These are phyloP conservation scores for Eufriesea mexicana DNA, from an alignment of 1,140 invertebrate species.

Conservation along the genomic window DNA sequence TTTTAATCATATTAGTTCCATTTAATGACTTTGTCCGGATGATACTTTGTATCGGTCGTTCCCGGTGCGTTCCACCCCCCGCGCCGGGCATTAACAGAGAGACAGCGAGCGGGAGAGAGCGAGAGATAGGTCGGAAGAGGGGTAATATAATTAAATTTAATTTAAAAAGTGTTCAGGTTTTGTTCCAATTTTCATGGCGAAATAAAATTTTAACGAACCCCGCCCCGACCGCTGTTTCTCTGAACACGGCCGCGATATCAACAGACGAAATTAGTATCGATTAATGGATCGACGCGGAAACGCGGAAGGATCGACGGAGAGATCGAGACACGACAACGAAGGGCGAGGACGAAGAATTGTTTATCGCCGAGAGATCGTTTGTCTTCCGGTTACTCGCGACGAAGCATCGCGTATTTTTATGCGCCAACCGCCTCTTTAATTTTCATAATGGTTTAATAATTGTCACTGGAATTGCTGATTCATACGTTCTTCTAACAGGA, in stretches of 20 bases:
- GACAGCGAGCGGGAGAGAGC: background rate
- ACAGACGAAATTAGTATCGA: slow-evolving; percentile 31
- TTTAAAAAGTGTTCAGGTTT: slow-evolving; percentile 39
- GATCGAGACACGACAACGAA: too few relatives aligned
- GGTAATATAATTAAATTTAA: slow-evolving; percentile 52
- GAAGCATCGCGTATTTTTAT: background rate
- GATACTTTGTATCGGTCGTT: slow-evolving; percentile 39
- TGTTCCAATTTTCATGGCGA: slow-evolving; percentile 20
- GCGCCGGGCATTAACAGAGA: slow-evolving; percentile 18
- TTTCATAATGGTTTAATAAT: background rate
- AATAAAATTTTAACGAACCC: slow-evolving; percentile 49
- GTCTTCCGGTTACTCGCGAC: background rate
- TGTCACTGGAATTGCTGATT: background rate
- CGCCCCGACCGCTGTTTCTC: background rate
- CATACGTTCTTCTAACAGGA: background rate
- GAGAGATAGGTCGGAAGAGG: background rate
- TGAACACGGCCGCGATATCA: slow-evolving; percentile 1
- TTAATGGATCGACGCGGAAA: background rate
- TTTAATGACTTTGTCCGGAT: slow-evolving; percentile 49
- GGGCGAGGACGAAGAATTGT: background rate
- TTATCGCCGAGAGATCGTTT: background rate
- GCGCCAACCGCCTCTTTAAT: background rate
- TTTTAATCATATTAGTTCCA: slow-evolving; percentile 59
- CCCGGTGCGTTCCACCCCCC: background rate
- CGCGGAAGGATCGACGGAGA: background rate